phyloP scores from a whole-genome alignment of 2,113 vertebrate species.

The Piaya cayana region DNA sequence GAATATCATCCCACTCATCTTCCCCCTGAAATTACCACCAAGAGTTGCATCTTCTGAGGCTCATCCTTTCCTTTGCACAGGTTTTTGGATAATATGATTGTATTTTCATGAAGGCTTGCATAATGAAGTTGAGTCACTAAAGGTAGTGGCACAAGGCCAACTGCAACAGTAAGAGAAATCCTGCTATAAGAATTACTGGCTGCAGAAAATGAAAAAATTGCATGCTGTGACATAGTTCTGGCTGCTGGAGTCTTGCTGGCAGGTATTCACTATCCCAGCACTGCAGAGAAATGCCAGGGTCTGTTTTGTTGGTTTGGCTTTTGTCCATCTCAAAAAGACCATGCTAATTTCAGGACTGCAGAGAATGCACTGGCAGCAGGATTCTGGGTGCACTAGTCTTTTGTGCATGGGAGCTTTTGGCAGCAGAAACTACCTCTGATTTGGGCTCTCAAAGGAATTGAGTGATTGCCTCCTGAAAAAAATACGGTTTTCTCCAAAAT shows the following conservation, averaged over 20 bases:
- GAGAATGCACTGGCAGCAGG: neutral
- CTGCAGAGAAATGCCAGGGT: neutral
- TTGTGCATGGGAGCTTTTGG: neutral
- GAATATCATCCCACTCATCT: neutral
- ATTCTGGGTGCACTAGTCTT: neutral
- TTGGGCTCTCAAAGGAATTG: neutral
- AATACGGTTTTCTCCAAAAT: neutral
- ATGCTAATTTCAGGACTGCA: neutral
- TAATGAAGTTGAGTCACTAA: neutral
- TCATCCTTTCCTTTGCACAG: neutral
- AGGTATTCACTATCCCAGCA: neutral
- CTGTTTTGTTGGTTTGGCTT: conserved; percentile 37
- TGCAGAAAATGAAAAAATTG: neutral
- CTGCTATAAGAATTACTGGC: neutral
- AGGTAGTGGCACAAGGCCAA: neutral
- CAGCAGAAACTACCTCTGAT: neutral
- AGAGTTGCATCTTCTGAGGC: neutral
- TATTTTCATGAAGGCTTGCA: neutral
- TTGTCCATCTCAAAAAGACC: neutral
- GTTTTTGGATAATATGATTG: neutral
- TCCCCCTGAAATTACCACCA: neutral
- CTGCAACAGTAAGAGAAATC: neutral
- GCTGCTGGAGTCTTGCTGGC: neutral
- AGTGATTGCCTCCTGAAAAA: neutral
- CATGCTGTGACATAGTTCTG: neutral